A percentile compares a stretch with the other conserved stretches of the same genome.
phyloP scores from a whole-genome alignment of 2,113 vertebrate genomes.

The Tyrannus savana region DNA sequence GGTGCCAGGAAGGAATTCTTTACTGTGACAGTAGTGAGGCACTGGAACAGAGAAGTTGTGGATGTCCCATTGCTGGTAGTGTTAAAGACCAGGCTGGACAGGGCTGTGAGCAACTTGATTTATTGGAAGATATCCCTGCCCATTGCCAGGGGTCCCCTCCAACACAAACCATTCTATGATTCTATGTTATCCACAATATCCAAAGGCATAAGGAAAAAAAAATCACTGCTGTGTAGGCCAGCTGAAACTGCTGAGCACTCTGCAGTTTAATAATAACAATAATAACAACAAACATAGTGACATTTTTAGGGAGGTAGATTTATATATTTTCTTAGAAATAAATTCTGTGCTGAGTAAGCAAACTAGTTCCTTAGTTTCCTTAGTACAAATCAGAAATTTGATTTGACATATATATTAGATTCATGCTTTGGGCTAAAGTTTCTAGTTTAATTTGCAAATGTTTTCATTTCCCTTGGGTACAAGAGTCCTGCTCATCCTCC shows the following conservation, averaged over 20 bases:
- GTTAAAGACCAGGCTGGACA: not conserved
- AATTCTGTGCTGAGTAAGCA: constrained; percentile 23
- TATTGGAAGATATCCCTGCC: not conserved
- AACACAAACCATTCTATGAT: not conserved
- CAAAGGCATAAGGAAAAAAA: not conserved
- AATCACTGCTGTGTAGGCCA: not conserved
- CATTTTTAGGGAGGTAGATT: constrained; percentile 35
- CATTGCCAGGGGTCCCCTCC: not conserved
- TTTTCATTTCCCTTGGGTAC: not conserved
- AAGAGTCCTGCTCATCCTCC: not conserved
- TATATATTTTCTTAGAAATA: constrained; percentile 21
- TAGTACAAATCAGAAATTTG: not conserved
- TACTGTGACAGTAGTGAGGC: not conserved
- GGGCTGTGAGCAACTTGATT: not conserved
- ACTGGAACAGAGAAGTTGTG: not conserved
- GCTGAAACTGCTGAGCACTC: constrained; percentile 13
- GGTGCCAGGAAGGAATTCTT: not conserved
- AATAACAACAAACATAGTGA: constrained; percentile 34
- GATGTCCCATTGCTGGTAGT: not conserved
- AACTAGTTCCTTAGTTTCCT: not conserved
- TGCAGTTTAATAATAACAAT: constrained; percentile 15
- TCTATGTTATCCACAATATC: not conserved
- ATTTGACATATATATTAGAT: not conserved
- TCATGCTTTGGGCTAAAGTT: not conserved
- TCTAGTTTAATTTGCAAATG: not conserved